Percentiles rank a stretch among this genome's conserved stretches.
phyloP scores from a whole-genome alignment of 2,888 invertebrate species.

The Drosophila falleni region DNA sequence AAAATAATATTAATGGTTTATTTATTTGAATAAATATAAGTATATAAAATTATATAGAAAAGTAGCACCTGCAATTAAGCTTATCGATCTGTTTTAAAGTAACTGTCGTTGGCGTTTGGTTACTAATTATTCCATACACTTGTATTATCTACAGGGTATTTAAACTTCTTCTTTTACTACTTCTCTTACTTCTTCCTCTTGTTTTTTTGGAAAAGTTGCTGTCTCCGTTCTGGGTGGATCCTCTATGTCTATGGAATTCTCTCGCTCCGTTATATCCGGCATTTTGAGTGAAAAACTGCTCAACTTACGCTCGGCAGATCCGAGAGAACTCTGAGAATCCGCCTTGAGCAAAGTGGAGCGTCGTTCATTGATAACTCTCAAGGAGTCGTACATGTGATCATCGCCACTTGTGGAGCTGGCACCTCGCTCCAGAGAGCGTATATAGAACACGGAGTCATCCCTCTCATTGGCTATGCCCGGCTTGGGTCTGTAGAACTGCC shows the following conservation, averaged over 20 bases:
- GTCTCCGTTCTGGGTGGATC: slow-evolving; percentile 34
- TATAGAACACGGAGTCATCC: slow-evolving; percentile 84
- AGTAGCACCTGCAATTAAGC: not conserved
- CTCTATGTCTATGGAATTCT: slow-evolving; percentile 69
- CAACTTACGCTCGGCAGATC: slow-evolving; percentile 75
- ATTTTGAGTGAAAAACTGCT: slow-evolving; percentile 74
- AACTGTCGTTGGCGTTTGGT: slow-evolving; percentile 53
- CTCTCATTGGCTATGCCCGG: slow-evolving; percentile 78
- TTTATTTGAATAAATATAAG: too few relatives aligned
- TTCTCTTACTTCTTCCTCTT: slow-evolving; percentile 12
- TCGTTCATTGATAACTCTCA: slow-evolving; percentile 85
- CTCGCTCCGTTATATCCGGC: slow-evolving; percentile 74
- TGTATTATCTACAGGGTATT: slow-evolving; percentile 34
- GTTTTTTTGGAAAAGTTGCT: slow-evolving; percentile 8
- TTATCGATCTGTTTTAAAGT: slow-evolving; percentile 42
- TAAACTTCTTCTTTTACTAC: slow-evolving; percentile 21
- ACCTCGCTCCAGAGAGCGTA: slow-evolving; percentile 67
- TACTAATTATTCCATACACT: slow-evolving; percentile 30
- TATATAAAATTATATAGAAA: not conserved
- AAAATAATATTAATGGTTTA: too few relatives aligned
- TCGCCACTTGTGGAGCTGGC: slow-evolving; percentile 57
- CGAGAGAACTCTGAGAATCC: slow-evolving; percentile 83
- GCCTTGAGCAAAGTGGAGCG: slow-evolving; percentile 83
- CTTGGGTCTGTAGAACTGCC: slow-evolving; percentile 84
- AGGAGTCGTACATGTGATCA: slow-evolving; percentile 84